Evolutionary conservation across 2,797 vertebrate species (phyloP).

Genomic region (Coregonus ussuriensis): DNA sequence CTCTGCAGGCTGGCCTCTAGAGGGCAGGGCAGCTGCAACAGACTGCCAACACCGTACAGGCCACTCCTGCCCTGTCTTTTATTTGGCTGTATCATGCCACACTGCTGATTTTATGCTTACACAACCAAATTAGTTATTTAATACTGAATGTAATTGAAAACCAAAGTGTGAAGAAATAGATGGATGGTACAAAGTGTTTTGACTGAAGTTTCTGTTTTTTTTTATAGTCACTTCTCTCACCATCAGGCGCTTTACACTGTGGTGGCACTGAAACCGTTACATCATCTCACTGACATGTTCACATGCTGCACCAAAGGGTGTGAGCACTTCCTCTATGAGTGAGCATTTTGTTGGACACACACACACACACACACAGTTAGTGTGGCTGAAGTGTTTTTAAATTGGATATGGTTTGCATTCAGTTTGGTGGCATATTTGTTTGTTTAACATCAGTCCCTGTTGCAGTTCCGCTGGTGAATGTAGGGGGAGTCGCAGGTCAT

Average conservation of each 20-base stretch:
- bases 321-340: constrained; percentile 43
- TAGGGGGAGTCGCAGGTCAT: too few species aligned
- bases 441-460: too few species aligned
- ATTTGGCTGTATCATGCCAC: constrained; percentile 2
- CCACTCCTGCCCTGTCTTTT: not conserved
- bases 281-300: constrained; percentile 51
- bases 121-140: constrained; percentile 20
- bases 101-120: constrained; percentile 25
- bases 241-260: constrained; percentile 8
- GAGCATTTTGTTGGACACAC: too few species aligned
- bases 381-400: too few species aligned
- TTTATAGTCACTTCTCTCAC: not conserved
- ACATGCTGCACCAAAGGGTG: constrained; percentile 48
- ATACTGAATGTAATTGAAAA: too few species aligned
- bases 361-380: too few species aligned
- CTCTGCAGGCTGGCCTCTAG: constrained; percentile 47
- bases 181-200: constrained; percentile 8
- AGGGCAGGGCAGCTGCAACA: constrained; percentile 45
- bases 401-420: too few species aligned
- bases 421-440: too few species aligned
- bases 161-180: not conserved
- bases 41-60: not conserved
- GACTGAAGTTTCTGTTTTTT: not conserved
- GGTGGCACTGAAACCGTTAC: constrained; percentile 53
- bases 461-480: too few species aligned